phyloP scores from a whole-genome alignment of 2,888 invertebrate species.

The Plagodis dolabraria region DNA sequence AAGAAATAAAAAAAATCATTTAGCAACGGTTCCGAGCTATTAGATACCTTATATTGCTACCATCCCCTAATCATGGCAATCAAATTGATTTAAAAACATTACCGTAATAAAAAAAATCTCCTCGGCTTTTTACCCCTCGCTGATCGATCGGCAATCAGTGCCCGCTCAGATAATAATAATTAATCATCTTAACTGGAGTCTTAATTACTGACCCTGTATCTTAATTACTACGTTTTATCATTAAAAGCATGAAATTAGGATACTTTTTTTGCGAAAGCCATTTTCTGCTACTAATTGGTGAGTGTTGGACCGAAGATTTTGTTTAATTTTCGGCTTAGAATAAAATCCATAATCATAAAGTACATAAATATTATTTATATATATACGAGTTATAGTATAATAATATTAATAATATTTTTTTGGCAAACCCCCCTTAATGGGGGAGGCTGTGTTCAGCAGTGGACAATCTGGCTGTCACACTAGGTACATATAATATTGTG shows the following conservation, averaged over 20 bases:
- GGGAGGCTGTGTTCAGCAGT: too few relatives aligned
- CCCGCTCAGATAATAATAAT: conserved; percentile 47
- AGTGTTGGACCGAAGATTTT: not conserved
- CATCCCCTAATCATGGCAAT: too few relatives aligned
- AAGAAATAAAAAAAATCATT: too few relatives aligned
- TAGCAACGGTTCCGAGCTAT: too few relatives aligned
- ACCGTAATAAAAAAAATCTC: not conserved
- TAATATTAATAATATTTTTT: too few relatives aligned
- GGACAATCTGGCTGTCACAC: too few relatives aligned
- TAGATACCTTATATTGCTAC: too few relatives aligned
- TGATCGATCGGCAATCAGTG: conserved; percentile 18
- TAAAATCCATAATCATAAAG: not conserved
- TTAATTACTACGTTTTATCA: conserved; percentile 48
- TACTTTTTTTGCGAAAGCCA: conserved; percentile 16
- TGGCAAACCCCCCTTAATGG: too few relatives aligned
- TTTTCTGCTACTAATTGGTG: conserved; percentile 10
- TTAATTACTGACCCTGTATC: conserved; percentile 39
- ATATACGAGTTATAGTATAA: too few relatives aligned
- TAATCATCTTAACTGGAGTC: conserved; percentile 42
- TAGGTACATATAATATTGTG: too few relatives aligned
- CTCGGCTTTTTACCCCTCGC: not conserved
- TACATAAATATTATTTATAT: too few relatives aligned
- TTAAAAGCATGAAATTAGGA: conserved; percentile 33
- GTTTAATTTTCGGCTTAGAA: not conserved
- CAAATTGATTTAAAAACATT: not conserved